Evolutionary conservation across 35 echinoderm and acorn worm species (phyloP), one percentile per base, ranked within the genome.

Genomic region (Acanthaster planci): DNA sequence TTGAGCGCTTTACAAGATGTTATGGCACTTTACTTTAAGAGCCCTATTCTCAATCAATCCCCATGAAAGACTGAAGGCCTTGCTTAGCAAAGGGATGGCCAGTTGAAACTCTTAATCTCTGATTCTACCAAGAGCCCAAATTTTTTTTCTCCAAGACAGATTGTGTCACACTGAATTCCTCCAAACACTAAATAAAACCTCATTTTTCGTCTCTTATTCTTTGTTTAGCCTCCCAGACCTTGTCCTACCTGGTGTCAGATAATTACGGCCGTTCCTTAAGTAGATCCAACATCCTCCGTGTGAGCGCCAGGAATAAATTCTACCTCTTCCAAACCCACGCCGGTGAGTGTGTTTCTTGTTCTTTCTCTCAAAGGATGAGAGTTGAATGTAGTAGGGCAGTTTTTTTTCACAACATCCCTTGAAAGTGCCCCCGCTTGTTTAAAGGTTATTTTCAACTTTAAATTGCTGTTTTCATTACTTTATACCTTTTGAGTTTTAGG

Each of bases 291-390:
- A 37, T 76, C 15, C 55, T 78, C 30, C 38, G 32, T 40, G 68
- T 87, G 75, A 78, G 76, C 79, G 85, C 76, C 22, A 40, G 79
- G 85, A 55, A 77, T 32, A 39, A 87, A 36, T 31, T 51, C 76
- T 87, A 87, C 17, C 85, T 79, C 85, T 87, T 55, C 77, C 85
- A 87, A 37, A 29, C 72, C 23, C 76, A 87, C 59, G 51, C 85
- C 37, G 85, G 85, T 87, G 40, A 78, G 19, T 36, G 7, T 40
- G 17, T 14, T 18, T 10, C 38, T 27, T 12, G 21, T 15, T n/a
- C 21, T 18, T 18, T n/a, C 54, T 56, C 54, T n/a, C 16, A n/a
- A 50, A 1, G 44, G 1, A 9, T 1, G 12, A 52, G 44, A 12
- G 50, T 52, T 31, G 15, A 51, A 44, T 81, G 79, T 34, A 10